A percentile compares a stretch with the other conserved stretches of the same genome.
Conservation (phyloP, 2,797 vertebrate species). For the Alauda arvensis region DNA sequence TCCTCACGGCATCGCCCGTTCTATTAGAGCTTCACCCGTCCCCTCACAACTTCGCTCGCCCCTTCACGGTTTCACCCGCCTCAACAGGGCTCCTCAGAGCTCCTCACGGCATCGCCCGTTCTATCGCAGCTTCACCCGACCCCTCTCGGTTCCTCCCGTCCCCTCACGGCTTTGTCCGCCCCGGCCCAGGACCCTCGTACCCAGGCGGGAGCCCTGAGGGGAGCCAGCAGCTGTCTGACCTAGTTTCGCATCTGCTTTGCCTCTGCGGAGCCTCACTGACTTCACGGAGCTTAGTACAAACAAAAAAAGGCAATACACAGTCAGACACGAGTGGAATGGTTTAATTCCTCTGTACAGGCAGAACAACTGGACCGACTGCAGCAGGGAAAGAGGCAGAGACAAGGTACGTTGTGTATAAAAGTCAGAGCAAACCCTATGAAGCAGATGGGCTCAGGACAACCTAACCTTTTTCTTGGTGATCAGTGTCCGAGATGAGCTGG, state of each 20-base stretch:
- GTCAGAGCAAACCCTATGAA: background rate
- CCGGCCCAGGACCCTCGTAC: too few species aligned
- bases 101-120: accelerated
- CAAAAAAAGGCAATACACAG: too few species aligned
- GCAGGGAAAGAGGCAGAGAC: background rate
- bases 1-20: too few species aligned
- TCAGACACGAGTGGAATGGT: background rate
- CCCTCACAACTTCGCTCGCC: accelerated
- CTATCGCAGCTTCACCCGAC: background rate
- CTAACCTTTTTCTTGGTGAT: background rate
- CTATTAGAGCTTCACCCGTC: too few species aligned
- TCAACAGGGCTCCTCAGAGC: accelerated
- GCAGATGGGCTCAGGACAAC: background rate
- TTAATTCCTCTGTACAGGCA: background rate
- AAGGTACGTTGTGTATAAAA: background rate
- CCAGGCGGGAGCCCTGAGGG: background rate
- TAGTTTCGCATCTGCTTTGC: background rate
- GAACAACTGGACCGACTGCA: background rate
- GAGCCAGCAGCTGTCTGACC: background rate
- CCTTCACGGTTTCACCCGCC: accelerated
- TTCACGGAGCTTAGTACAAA: background rate
- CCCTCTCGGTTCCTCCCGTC: background rate
- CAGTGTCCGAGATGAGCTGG: background rate
- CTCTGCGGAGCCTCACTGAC: background rate
- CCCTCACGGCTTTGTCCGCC: background rate